Evolutionary conservation across 1,140 invertebrate species (phyloP), one percentile per base, ranked within the genome.

Genomic region (Anastrepha ludens): DNA sequence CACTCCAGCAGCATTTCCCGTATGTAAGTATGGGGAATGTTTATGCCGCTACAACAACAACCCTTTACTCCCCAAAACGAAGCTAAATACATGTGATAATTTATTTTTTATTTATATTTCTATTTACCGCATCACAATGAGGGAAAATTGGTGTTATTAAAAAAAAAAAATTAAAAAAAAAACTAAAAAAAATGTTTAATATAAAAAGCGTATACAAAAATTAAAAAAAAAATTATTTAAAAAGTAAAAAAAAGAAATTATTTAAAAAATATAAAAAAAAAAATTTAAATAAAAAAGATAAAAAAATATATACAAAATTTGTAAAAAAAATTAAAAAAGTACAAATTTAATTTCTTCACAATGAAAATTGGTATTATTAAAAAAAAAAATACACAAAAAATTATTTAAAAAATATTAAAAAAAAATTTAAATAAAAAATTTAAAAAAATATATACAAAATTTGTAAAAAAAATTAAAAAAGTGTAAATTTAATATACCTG

Each of bases 391-490:
- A 81, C 41, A n/a, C n/a, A n/a, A n/a, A n/a, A n/a, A n/a, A n/a
- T n/a, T n/a, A n/a, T n/a, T n/a, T n/a, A n/a, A n/a, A n/a, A n/a
- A n/a, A n/a, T n/a, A n/a, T n/a, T n/a, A n/a, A n/a, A n/a, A n/a
- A n/a, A 29, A 55, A 81, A 81, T 39, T 44, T 3, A 47, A 81
- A 81, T 81, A 55, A 81, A 9, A 29, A 41, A 81, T 29, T 81
- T 9, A 81, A 81, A 39, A 81, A 39, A n/a, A 81, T 29, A 39
- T 39, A 81, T 15, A 8, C 9, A 29, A 81, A 81, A 81, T 13
- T 20, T 67, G 17, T 13, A 67, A 20, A n/a, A n/a, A 81, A 81
- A 81, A 3, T 67, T 0, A 67, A 67, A 67, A 67, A 67, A 67
- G 17, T 39, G 8, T 1, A 8, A n/a, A n/a, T n/a, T n/a, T n/a